A percentile compares a stretch with the other conserved stretches of the same genome.
Evolutionary conservation across 2,888 invertebrate genomes (phyloP).

Genomic region (Amphimallon solstitiale): DNA sequence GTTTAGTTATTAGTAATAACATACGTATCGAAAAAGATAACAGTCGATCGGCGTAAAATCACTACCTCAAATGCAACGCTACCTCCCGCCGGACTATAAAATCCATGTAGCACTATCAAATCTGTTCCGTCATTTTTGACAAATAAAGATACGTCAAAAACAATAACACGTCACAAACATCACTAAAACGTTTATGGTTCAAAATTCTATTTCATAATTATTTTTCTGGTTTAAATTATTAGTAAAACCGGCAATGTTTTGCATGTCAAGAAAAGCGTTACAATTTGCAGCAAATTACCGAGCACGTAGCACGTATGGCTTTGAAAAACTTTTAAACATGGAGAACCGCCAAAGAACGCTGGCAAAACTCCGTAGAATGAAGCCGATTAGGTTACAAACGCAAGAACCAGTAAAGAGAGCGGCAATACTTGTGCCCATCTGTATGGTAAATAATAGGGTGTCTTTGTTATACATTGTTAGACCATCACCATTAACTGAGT

Average conservation of each 20-base stretch:
- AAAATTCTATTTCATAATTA: too few relatives aligned
- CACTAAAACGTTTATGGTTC: too few relatives aligned
- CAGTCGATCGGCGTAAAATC: too few relatives aligned
- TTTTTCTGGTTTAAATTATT: too few relatives aligned
- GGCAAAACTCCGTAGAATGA: conserved; percentile 67
- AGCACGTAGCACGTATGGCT: conserved; percentile 52
- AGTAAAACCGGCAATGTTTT: neutral
- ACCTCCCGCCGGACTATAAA: too few relatives aligned
- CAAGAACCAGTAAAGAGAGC: conserved; percentile 67
- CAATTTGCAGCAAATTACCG: neutral
- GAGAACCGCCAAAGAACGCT: conserved; percentile 71
- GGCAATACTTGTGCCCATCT: conserved; percentile 85
- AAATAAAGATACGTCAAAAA: neutral
- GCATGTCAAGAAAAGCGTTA: neutral
- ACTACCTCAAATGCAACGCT: too few relatives aligned
- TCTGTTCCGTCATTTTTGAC: neutral
- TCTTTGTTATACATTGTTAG: conserved; percentile 85
- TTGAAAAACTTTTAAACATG: conserved; percentile 66
- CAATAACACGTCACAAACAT: neutral
- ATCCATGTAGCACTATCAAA: too few relatives aligned
- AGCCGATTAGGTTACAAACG: conserved; percentile 63
- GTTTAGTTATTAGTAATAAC: too few relatives aligned
- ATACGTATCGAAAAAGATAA: too few relatives aligned
- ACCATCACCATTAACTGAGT: conserved; percentile 73
- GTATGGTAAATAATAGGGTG: conserved; percentile 72